Base-by-base conservation (phyloP, 1,140 invertebrate genomes). In the honey bee (Apis mellifera) region DNA sequence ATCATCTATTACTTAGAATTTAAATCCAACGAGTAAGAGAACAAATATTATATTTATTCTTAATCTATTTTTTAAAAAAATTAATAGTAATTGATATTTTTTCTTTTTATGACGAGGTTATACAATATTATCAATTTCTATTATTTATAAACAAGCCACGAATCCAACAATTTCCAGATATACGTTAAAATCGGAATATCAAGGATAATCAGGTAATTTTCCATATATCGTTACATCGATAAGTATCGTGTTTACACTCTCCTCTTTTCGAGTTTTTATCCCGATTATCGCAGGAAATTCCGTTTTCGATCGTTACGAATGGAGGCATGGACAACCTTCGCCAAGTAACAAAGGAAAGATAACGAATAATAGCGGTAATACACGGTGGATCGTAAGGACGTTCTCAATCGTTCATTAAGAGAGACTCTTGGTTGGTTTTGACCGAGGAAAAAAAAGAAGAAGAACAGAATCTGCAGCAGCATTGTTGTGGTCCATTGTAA, bases 401-500 rank as follows among this genome's bases (percentile, higher is more conserved):
- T 57, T n/a, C 65, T n/a, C 65, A 48, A 48, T 59, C 54, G 65
- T 59, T 69, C 15, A 48, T 48, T 50, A 23, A 60, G 65, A 26
- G 32, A 42, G 32, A 42, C 32, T 42, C 32, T 42, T 42, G 32
- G 32, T 42, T 42, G 32, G 32, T 42, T 42, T 42, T 42, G 32
- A 42, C 32, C 0, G 32, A 42, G 5, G 5, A 42, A 42, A 42
- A 42, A 42, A 42, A 7, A 42, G 5, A 42, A 42, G 32, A 42
- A 42, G 32, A 42, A 73, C 71, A 60, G n/a, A n/a, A 74, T 65
- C 9, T 48, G 13, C 32, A 50, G 13, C 42, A 11, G n/a, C n/a
- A n/a, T n/a, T n/a, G n/a, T 57, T 23, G 21, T 52, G 23, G 42
- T 17, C 79, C 52, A 52, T 75, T 65, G 72, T 68, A 85, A 74